phyloP scores from a whole-genome alignment of 2,797 vertebrate genomes.

The Vespertilio murinus region DNA sequence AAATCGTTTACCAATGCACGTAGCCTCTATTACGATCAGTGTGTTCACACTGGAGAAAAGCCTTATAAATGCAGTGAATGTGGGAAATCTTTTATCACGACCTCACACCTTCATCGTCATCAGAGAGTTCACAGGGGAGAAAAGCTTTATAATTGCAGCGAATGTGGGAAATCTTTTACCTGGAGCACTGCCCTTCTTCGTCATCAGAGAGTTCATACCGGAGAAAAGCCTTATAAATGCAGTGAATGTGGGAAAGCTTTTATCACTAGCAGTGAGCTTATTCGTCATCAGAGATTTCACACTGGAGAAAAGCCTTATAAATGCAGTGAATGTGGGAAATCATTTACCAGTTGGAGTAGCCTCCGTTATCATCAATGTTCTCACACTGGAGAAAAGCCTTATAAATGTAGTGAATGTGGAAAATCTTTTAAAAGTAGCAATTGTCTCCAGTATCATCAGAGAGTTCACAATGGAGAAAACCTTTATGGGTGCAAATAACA shows the following conservation, averaged over 20 bases:
- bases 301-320: constrained; percentile 53
- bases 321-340: constrained; percentile 65
- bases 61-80: constrained; percentile 58
- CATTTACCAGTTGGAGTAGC: constrained; percentile 36
- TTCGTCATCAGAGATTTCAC: constrained; percentile 60
- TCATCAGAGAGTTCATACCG: too few species aligned
- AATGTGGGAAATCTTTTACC: constrained; percentile 56
- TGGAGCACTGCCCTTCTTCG: neutral
- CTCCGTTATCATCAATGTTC: constrained; percentile 55
- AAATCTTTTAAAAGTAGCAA: too few species aligned
- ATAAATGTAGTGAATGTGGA: too few species aligned
- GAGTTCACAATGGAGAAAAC: too few species aligned
- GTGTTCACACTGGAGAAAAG: neutral
- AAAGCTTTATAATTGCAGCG: constrained; percentile 47
- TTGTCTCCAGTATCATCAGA: too few species aligned
- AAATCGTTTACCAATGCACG: too few species aligned
- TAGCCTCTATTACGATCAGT: too few species aligned
- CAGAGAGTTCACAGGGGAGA: constrained; percentile 60
- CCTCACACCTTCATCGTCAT: constrained; percentile 55
- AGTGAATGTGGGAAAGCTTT: too few species aligned
- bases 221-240: too few species aligned
- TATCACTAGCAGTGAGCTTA: neutral
- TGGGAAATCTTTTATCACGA: constrained; percentile 59
- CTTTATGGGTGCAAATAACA: too few species aligned
- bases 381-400: constrained; percentile 27